These are phyloP conservation scores for Invenusta paracnida DNA, from an alignment of 2,888 invertebrate species.

Conservation along the genomic window DNA sequence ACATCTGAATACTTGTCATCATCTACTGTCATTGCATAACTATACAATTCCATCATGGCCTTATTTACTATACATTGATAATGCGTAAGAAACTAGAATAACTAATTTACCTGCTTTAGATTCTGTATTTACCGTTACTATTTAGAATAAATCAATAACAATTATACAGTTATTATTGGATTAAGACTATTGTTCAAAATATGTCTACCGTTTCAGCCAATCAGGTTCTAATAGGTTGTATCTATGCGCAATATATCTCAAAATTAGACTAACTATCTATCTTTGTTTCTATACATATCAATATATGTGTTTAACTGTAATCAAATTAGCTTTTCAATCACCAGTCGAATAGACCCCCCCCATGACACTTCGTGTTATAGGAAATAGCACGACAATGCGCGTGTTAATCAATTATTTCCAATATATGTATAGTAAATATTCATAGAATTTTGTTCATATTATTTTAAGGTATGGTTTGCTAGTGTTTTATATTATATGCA, in stretches of 20 bases:
- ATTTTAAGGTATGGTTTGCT: too few species aligned
- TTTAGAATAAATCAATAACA: background rate
- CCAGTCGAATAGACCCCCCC: slow-evolving; percentile 19
- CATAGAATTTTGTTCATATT: too few species aligned
- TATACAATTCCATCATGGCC: background rate
- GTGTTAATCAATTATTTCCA: too few species aligned
- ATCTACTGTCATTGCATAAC: background rate
- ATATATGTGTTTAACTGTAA: slow-evolving; percentile 23
- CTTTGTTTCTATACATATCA: slow-evolving; percentile 14
- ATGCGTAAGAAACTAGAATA: background rate
- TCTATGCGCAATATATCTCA: background rate
- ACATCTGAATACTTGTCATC: background rate
- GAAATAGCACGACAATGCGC: slow-evolving; percentile 23
- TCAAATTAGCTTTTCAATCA: slow-evolving; percentile 22
- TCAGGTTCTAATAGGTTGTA: background rate
- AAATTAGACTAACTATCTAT: background rate
- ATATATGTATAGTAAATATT: too few species aligned
- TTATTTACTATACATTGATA: background rate
- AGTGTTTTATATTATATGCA: too few species aligned
- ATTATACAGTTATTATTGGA: background rate
- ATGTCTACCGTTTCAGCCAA: background rate
- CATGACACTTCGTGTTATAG: slow-evolving; percentile 19
- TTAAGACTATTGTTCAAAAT: too few species aligned
- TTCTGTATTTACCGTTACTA: background rate
- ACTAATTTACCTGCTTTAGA: background rate